phyloP scores from a whole-genome alignment of 2,888 invertebrate genomes.

The Empis stercorea region DNA sequence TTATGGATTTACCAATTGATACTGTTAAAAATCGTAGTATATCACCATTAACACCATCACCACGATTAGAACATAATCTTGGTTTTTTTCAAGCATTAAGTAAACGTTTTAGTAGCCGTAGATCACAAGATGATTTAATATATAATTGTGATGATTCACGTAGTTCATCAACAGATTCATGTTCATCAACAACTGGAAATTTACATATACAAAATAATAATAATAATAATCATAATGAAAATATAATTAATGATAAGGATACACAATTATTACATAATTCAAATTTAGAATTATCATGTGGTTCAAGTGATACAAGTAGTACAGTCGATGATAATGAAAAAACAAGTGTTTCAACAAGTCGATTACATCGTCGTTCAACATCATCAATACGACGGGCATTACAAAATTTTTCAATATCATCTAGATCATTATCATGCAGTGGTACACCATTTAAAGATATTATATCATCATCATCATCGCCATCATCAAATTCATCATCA shows the following conservation, averaged over 20 bases:
- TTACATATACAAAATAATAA: not conserved
- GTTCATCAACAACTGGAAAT: conserved; percentile 20
- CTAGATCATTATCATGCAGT: conserved; percentile 51
- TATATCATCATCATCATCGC: conserved; percentile 8
- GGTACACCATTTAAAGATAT: conserved; percentile 33
- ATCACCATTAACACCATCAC: conserved; percentile 40
- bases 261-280: conserved; percentile 13
- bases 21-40: conserved; percentile 23
- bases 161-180: conserved; percentile 37
- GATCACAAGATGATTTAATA: conserved; percentile 38
- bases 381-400: conserved; percentile 60
- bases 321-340: conserved; percentile 42
- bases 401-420: conserved; percentile 50
- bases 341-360: conserved; percentile 31
- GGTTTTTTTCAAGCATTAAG: conserved; percentile 53
- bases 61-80: conserved; percentile 46
- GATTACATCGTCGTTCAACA: conserved; percentile 42
- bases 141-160: conserved; percentile 35
- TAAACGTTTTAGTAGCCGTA: conserved; percentile 45
- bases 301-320: conserved; percentile 49
- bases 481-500: conserved; percentile 12
- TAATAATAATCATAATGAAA: not conserved
- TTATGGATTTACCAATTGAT: conserved; percentile 18
- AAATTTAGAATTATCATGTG: conserved; percentile 27
- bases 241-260: conserved; percentile 1